Evolutionary conservation across 2,888 invertebrate species (phyloP), one percentile per base, ranked within the genome.

Genomic region (Muschampia plurimacula): DNA sequence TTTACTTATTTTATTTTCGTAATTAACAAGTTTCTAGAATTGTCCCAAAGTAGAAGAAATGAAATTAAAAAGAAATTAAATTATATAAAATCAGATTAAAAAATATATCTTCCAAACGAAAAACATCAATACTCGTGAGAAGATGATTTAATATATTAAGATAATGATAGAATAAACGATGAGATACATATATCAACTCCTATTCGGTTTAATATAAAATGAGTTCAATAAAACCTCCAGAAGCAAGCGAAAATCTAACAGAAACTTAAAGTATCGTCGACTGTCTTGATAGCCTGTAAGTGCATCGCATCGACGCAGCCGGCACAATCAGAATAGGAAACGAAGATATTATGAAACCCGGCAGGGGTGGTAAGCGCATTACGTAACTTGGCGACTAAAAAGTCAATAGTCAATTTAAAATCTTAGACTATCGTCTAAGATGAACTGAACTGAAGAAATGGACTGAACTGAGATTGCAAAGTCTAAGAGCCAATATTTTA

Each of bases 291-390:
- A 66, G 66, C 71, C 60, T 67, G 55, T 49, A 71, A 74, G 65
- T 74, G 74, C 72, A 72, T 72, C 57, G 72, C 62, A 64, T 49
- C 72, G 60, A 72, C 72, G 60, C 68, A 76, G 75, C 75, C 72
- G 69, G 75, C 74, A 78, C 79, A 80, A 76, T 79, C 76, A 74
- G 79, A 80, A 80, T 80, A 79, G 75, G 76, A 75, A 79, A 80
- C 77, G 79, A 79, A 77, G 76, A 78, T 75, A 77, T 80, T 77
- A 80, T 76, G 77, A 78, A 77, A 77, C 76, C 75, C 77, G 77
- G 76, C 77, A 77, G 76, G 75, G 77, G 76, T 74, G 75, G 76
- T 67, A 76, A 77, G 78, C 75, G 77, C 68, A 77, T 78, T 79
- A 77, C 77, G 74, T 75, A 76, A 77, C 75, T 76, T 74, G 74